Percentiles rank a stretch among this genome's conserved stretches.
Evolutionary conservation across 2,113 vertebrate genomes (phyloP).

Genomic region (Hippocampus guttulatus): DNA sequence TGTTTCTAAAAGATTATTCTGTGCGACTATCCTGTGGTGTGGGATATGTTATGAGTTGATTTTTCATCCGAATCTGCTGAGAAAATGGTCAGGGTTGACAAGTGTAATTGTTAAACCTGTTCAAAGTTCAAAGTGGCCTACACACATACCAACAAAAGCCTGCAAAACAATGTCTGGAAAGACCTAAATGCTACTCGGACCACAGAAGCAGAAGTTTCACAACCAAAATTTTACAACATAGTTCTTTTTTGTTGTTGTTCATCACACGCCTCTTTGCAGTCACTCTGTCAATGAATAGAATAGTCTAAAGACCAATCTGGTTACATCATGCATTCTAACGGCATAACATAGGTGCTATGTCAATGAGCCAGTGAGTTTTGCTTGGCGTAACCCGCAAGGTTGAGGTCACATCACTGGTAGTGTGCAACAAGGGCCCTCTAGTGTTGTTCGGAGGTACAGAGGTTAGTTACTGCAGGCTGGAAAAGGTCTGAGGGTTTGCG

Average conservation of each 20-base stretch:
- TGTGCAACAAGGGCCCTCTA: background rate
- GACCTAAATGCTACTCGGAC: background rate
- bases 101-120: no score
- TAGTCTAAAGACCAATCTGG: background rate
- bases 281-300: background rate
- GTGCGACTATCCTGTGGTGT: background rate
- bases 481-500: no score
- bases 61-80: no score
- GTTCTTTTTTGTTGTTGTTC: background rate
- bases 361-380: background rate
- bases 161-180: background rate
- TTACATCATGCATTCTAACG: conserved; percentile 2
- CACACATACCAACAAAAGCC: background rate
- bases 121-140: no score
- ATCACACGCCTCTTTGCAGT: background rate
- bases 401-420: background rate
- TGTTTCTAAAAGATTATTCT: background rate
- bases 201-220: background rate
- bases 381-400: conserved; percentile 1
- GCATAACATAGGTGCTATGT: conserved; percentile 7
- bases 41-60: no score
- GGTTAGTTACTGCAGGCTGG: no score
- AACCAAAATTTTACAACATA: background rate
- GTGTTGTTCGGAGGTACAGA: conserved; percentile 25
- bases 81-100: no score